Conservation (phyloP, 1,140 invertebrate genomes). For the Aphidius gifuensis region DNA sequence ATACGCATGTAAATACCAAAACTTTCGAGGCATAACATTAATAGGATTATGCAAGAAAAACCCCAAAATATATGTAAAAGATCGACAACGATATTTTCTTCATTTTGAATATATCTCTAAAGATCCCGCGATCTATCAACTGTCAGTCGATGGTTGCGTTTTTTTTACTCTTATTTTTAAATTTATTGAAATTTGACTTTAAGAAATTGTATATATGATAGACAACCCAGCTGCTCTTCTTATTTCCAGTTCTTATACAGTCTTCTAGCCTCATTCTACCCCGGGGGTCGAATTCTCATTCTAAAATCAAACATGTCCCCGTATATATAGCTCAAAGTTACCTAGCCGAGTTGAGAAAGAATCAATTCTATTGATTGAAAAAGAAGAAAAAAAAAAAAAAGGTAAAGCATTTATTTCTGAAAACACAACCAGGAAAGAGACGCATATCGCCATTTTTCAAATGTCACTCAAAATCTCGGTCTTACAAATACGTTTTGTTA, state of each 20-base stretch:
- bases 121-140: constrained; percentile 25
- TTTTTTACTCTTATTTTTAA: constrained; percentile 20
- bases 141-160: constrained; percentile 20
- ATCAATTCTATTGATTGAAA: no score
- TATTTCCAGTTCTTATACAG: not conserved
- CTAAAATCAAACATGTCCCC: no score
- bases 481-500: not conserved
- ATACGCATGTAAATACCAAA: no score
- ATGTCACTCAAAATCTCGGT: constrained; percentile 20
- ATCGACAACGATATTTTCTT: constrained; percentile 5
- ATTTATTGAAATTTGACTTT: not conserved
- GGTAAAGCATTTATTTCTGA: constrained; percentile 10
- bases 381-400: not conserved
- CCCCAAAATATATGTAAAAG: constrained; percentile 17
- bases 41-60: constrained; percentile 11
- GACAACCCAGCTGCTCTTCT: no score
- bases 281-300: no score
- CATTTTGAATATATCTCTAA: not conserved
- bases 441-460: constrained; percentile 53
- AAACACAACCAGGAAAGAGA: constrained; percentile 2
- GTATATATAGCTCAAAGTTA: no score
- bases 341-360: no score
- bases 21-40: no score
- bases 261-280: no score
- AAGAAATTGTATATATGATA: no score